Evolutionary conservation across 2,888 invertebrate species (phyloP), one percentile per base, ranked within the genome.

Genomic region (Cerceris rybyensis): DNA sequence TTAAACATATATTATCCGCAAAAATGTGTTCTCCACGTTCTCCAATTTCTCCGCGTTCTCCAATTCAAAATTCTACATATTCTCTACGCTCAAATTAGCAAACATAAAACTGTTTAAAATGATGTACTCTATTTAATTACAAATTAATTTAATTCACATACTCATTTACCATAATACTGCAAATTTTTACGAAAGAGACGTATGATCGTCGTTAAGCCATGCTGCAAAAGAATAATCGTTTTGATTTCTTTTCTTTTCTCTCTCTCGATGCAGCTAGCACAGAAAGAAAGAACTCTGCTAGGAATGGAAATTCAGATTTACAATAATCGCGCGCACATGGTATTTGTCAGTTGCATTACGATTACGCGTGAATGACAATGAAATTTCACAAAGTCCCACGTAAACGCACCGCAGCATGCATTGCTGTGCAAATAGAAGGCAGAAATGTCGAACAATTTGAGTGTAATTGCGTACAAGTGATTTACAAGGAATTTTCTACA

Each of bases 101-200:
- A 28, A 2, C 28, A 4, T 28, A 28, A 28, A 28, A 4, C 1
- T 28, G 28, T 28, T 28, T 4, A 28, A 28, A 28, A 28, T 4
- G 28, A 28, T 28, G 28, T 28, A 4, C 28, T 28, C 28, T 28
- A 28, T 28, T 28, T 28, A 28, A 28, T 28, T 28, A 28, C 28
- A 28, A 4, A 2, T 28, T 28, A 28, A 28, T 28, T 28, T 28
- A 28, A 28, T 28, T 46, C 9, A 11, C 9, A 46, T 11, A 46
- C 11, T 46, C 11, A 5, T 46, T 11, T 11, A 11, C 8, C 6
- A 11, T 8, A 14, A 52, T 52, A 13, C 52, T n/a, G 14, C 52
- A 46, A 60, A 7, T 39, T 55, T 63, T 54, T 60, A 16, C 71
- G 46, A 66, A 54, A 60, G 52, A 46, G 43, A 61, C 7, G 7